These are phyloP conservation scores for Drosophila willistoni DNA, from an alignment of 1,140 invertebrate species.

Conservation along the genomic window DNA sequence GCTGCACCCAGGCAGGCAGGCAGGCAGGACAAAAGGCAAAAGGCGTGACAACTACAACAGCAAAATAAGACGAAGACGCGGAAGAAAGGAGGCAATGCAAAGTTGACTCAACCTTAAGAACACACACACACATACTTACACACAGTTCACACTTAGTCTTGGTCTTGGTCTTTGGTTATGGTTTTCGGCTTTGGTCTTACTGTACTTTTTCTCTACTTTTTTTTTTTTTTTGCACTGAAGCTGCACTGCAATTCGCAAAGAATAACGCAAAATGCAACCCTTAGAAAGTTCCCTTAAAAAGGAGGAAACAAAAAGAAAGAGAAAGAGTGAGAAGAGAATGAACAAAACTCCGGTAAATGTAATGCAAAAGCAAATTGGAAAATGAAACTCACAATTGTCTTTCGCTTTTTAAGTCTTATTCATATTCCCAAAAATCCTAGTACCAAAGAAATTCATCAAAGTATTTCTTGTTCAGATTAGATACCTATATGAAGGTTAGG, in stretches of 20 bases:
- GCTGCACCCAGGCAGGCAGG: slow-evolving; percentile 12
- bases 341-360: slow-evolving; percentile 48
- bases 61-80: background rate
- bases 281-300: background rate
- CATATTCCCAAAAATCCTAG: no score
- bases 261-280: slow-evolving; percentile 11
- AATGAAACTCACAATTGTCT: slow-evolving; percentile 13
- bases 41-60: slow-evolving; percentile 61
- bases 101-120: slow-evolving; percentile 23
- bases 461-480: no score
- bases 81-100: slow-evolving; percentile 7
- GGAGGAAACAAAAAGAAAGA: slow-evolving; percentile 3
- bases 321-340: background rate
- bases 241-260: slow-evolving; percentile 17
- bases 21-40: slow-evolving; percentile 27
- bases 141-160: background rate
- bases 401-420: background rate
- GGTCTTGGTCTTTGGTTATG: slow-evolving; percentile 6
- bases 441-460: no score
- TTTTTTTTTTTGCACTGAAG: slow-evolving; percentile 5
- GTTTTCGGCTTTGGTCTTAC: slow-evolving; percentile 14
- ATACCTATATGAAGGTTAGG: no score
- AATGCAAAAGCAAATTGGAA: slow-evolving; percentile 38
- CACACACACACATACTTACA: background rate
- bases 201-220: slow-evolving; percentile 14